Conservation (phyloP, 2,797 vertebrate genomes). For the Natrix natrix region DNA sequence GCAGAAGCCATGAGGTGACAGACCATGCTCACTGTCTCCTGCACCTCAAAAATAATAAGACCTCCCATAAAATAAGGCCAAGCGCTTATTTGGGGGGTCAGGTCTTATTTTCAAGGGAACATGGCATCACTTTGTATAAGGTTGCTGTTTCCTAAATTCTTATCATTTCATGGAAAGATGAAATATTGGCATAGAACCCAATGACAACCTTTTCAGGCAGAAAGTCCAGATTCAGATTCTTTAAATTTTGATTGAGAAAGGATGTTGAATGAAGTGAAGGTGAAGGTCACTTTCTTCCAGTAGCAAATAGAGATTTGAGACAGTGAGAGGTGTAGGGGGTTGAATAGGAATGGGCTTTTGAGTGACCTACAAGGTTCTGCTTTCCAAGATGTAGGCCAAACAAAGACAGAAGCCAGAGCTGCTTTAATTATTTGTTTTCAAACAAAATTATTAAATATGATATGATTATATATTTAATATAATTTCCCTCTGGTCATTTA, state of each 20-base stretch:
- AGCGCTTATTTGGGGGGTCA: too few species aligned
- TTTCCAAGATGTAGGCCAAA: background rate
- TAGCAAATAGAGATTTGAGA: background rate
- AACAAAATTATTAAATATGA: background rate
- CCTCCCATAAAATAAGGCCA: too few species aligned
- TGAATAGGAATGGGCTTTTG: background rate
- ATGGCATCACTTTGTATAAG: background rate
- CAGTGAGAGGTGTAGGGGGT: background rate
- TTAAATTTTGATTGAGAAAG: background rate
- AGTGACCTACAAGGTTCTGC: background rate
- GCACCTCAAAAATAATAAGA: too few species aligned
- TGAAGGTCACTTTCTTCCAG: background rate
- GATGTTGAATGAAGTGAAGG: background rate
- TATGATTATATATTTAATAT: background rate
- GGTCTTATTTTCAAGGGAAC: too few species aligned
- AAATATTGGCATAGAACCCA: background rate
- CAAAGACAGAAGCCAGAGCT: background rate
- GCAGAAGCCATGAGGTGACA: too few species aligned
- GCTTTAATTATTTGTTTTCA: background rate
- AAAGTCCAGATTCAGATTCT: background rate
- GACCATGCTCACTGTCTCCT: too few species aligned
- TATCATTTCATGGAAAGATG: background rate
- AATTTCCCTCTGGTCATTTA: background rate
- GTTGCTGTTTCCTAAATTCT: background rate
- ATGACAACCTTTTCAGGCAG: background rate